Evolutionary conservation across 2,113 vertebrate genomes (phyloP).

Genomic region (Rafetus swinhoei): DNA sequence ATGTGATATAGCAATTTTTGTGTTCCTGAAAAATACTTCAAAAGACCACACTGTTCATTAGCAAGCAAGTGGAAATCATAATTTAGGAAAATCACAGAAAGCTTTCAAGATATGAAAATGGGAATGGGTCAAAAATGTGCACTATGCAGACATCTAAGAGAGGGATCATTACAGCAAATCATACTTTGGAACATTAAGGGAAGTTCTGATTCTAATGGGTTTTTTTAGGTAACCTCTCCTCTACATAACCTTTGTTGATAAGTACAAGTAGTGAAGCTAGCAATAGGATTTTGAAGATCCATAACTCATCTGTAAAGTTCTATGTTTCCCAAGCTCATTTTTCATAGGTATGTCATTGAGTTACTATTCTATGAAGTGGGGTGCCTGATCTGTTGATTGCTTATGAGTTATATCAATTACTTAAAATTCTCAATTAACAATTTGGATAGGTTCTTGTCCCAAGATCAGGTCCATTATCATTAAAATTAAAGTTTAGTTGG

Average conservation of each 20-base stretch:
- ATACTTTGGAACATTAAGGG: background rate
- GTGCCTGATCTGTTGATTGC: background rate
- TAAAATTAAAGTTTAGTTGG: background rate
- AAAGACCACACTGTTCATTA: background rate
- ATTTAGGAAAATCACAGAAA: background rate
- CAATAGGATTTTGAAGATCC: background rate
- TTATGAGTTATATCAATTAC: background rate
- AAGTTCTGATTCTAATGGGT: background rate
- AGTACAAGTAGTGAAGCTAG: background rate
- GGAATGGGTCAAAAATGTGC: background rate
- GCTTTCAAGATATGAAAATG: background rate
- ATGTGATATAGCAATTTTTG: background rate
- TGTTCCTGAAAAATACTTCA: background rate
- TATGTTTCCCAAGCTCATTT: background rate
- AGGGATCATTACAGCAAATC: background rate
- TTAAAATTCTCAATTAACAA: background rate
- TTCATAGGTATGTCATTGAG: accelerated
- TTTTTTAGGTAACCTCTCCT: background rate
- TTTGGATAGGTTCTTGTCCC: background rate
- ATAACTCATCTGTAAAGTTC: background rate
- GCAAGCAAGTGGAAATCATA: background rate
- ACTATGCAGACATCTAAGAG: background rate
- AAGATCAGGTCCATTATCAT: background rate
- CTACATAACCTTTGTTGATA: background rate
- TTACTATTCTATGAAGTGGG: background rate